These are phyloP conservation scores for Polyodon spathula DNA, from an alignment of 2,113 vertebrate genomes.

Conservation along the genomic window DNA sequence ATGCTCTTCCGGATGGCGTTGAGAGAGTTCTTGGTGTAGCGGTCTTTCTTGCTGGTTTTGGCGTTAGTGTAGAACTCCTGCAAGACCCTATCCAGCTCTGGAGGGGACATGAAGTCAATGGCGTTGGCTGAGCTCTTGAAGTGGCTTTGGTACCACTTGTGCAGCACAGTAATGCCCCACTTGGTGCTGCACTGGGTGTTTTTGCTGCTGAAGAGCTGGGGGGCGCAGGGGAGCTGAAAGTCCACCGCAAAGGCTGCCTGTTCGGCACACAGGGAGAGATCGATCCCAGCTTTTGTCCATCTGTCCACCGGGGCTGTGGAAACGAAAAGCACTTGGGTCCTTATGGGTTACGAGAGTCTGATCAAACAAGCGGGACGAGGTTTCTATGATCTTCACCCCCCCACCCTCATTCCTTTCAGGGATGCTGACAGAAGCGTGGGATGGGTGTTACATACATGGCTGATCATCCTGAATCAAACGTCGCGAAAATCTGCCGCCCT, in stretches of 20 bases:
- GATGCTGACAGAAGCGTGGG: too few species aligned
- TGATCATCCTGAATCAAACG: too few species aligned
- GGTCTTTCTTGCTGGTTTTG: conserved; percentile 11
- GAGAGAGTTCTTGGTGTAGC: conserved; percentile 11
- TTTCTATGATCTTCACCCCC: conserved; percentile 1
- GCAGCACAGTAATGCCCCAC: conserved; percentile 7
- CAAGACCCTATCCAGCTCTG: conserved; percentile 2
- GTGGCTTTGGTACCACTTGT: conserved; percentile 7
- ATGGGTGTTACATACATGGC: too few species aligned
- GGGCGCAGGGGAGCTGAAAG: too few species aligned
- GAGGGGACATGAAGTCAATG: conserved; percentile 1
- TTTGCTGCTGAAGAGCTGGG: not conserved
- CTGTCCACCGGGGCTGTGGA: not conserved
- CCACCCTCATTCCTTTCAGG: conserved; percentile 42
- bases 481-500: too few species aligned
- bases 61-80: conserved; percentile 9
- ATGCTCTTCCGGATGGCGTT: conserved; percentile 10
- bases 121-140: not conserved
- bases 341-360: not conserved
- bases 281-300: too few species aligned
- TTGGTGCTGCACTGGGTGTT: conserved; percentile 12
- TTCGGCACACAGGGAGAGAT: too few species aligned
- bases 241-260: too few species aligned
- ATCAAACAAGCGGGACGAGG: not conserved
- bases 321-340: not conserved